These are phyloP conservation scores for Eulemur albifrons DNA, from an alignment of 2,797 vertebrate genomes.

Conservation along the genomic window DNA sequence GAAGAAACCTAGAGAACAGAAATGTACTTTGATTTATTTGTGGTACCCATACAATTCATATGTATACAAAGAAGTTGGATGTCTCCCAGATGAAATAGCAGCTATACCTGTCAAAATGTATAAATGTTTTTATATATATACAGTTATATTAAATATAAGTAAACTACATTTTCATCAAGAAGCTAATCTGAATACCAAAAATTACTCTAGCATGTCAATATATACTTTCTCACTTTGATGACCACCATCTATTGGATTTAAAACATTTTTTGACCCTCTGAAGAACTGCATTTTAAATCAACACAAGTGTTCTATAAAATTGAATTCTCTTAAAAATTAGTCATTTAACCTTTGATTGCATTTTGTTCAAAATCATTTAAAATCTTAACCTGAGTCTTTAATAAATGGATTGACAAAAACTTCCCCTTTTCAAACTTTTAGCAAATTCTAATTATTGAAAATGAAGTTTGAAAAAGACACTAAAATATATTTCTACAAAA, in stretches of 20 bases:
- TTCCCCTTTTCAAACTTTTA: background rate
- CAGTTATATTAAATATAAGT: background rate
- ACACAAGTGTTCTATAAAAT: background rate
- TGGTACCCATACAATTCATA: background rate
- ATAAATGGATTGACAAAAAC: background rate
- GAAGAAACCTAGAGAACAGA: background rate
- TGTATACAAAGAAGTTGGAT: background rate
- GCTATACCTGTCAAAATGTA: background rate
- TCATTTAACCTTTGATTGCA: background rate
- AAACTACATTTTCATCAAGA: slow-evolving; percentile 23
- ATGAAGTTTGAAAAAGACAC: background rate
- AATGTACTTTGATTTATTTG: slow-evolving; percentile 21
- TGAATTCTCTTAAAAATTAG: background rate
- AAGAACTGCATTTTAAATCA: slow-evolving; percentile 23
- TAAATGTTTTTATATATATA: slow-evolving; percentile 11
- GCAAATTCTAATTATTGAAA: slow-evolving; percentile 5
- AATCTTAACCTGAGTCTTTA: background rate
- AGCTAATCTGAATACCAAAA: background rate
- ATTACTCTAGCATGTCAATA: background rate
- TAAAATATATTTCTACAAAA: background rate
- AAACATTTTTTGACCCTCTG: background rate
- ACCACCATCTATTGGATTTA: background rate
- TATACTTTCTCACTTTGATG: background rate
- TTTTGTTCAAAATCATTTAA: slow-evolving; percentile 36
- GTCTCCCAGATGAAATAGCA: background rate